Base-by-base conservation (phyloP, 2,888 invertebrate species). In the Dolichomitus sp. region DNA sequence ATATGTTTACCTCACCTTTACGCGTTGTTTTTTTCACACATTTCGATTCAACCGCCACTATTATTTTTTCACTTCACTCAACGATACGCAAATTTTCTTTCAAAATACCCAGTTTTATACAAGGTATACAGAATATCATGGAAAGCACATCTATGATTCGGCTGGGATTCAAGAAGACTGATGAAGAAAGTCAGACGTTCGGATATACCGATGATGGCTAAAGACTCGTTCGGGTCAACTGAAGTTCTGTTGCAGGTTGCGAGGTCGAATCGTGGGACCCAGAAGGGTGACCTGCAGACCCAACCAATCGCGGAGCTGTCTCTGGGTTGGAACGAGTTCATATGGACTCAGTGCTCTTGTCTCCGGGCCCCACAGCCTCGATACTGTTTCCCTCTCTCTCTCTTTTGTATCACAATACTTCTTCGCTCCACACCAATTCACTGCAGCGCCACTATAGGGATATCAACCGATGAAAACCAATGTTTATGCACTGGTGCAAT, bases 231-330 rank as follows among this genome's bases (percentile, higher is more conserved):
- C 80, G 85, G 84, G 85, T 87, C 85, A 86, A 87, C 85, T 85
- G 84, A 87, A 88, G 90, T 85, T 88, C 87, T 84, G 85, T 76
- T 75, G 79, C 86, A 85, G 85, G 87, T 84, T 83, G 82, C 78
- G 81, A 84, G 87, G 86, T 85, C 82, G 88, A 85, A 86, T 88
- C 91, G 90, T 91, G 91, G 89, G 92, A 91, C 91, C 89, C 78
- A 77, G 82, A 37, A 86, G 84, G 87, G 85, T 74, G 82, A 84
- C 80, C 83, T 75, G 81, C 81, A 84, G 82, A 81, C 82, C 65
- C 84, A 84, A 81, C 90, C 91, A 90, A 91, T 90, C 52, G 83
- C 79, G 81, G 72, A 69, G 78, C 85, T 66, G 11, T 30, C 65
- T 57, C 68, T 59, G 65, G 52, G 68, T 68, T 77, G 27, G 86